Evolutionary conservation across 2,797 vertebrate species (phyloP).

Genomic region (Typhlichthys eigenmanni): DNA sequence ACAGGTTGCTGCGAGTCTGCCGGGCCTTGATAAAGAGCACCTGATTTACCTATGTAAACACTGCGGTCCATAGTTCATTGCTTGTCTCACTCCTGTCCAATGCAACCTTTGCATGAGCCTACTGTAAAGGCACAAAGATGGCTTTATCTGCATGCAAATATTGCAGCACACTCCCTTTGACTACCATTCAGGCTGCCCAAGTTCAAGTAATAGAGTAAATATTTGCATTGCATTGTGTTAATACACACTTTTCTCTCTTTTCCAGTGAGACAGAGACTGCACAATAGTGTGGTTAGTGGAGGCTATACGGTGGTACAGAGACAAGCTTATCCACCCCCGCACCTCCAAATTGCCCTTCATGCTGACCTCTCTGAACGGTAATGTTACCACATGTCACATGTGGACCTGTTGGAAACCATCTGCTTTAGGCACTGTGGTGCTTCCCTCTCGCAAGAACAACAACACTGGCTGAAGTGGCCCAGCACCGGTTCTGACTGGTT

Average conservation of each 20-base stretch:
- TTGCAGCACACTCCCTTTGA: conserved; percentile 37
- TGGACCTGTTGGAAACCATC: conserved; percentile 78
- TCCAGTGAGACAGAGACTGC: conserved; percentile 13
- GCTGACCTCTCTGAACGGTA: conserved; percentile 78
- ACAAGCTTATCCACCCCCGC: conserved; percentile 32
- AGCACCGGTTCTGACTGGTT: conserved; percentile 60
- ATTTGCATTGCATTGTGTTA: conserved; percentile 56
- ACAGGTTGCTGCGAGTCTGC: conserved; percentile 60
- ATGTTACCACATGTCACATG: conserved; percentile 76
- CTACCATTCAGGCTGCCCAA: conserved; percentile 35
- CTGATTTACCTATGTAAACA: conserved; percentile 61
- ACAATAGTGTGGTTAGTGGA: conserved; percentile 12
- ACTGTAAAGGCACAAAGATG: conserved; percentile 51
- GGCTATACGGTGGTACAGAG: conserved; percentile 26
- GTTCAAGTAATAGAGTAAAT: conserved; percentile 70
- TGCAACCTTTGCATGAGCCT: conserved; percentile 8
- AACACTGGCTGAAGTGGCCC: conserved; percentile 25
- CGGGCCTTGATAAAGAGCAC: conserved; percentile 42
- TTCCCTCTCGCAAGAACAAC: conserved; percentile 32
- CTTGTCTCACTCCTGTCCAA: conserved; percentile 35
- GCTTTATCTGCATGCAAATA: conserved; percentile 68
- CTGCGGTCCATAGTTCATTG: conserved; percentile 51
- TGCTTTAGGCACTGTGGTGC: conserved; percentile 64
- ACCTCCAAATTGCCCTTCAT: conserved; percentile 53
- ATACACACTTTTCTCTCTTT: conserved; percentile 30